These are phyloP conservation scores for Campoplex capitator DNA, from an alignment of 2,888 invertebrate species.

Conservation along the genomic window DNA sequence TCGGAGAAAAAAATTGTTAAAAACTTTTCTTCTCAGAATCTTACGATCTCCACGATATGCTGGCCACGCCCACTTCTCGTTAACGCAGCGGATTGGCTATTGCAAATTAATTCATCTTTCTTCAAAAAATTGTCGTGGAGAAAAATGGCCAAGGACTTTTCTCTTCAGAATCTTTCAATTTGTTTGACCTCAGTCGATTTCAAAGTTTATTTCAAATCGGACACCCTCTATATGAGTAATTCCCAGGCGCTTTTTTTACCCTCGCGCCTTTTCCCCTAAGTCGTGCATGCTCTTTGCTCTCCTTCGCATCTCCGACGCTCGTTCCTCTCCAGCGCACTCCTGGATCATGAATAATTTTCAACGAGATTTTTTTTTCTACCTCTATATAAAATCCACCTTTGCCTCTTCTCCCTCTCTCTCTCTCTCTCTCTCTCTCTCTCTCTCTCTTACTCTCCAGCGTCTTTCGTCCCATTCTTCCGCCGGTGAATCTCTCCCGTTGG, in stretches of 20 bases:
- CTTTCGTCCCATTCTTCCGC: constrained; percentile 14
- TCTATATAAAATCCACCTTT: constrained; percentile 70
- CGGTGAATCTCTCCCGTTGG: constrained; percentile 63
- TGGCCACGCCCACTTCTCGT: not conserved
- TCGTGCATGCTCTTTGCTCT: constrained; percentile 28
- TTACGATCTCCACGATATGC: not conserved
- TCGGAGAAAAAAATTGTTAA: too few relatives aligned
- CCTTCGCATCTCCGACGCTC: constrained; percentile 20
- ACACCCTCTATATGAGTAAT: not conserved
- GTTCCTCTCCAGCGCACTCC: constrained; percentile 47
- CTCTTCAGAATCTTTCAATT: not conserved
- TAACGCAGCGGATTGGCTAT: not conserved
- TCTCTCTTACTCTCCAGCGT: constrained; percentile 17
- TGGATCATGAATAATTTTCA: constrained; percentile 80
- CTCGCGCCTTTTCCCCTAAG: constrained; percentile 15
- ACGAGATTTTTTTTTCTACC: constrained; percentile 80
- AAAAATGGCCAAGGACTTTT: not conserved
- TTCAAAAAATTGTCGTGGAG: not conserved
- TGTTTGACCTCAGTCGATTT: not conserved
- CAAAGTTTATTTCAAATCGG: not conserved
- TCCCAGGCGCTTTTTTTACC: constrained; percentile 4
- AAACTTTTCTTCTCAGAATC: not conserved
- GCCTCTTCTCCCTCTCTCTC: constrained; percentile 10
- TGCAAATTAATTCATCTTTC: not conserved
- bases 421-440: not conserved